Conservation (phyloP, 1,140 invertebrate species). For the Ectropis grisescens region DNA sequence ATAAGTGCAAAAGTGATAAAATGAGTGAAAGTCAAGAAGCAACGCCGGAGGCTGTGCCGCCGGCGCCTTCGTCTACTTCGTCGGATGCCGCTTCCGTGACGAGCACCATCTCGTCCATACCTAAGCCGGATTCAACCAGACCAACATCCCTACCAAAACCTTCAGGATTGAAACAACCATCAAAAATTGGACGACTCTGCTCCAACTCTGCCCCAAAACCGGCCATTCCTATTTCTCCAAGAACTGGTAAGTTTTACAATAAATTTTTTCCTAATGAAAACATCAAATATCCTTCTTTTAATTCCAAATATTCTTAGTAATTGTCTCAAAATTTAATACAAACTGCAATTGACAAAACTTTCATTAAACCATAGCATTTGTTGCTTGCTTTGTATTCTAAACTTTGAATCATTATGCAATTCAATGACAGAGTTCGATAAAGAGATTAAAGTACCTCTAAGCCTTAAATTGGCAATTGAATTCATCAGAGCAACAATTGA, state of each 20-base stretch:
- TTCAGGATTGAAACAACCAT: slow-evolving; percentile 73
- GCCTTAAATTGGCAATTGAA: too few relatives aligned
- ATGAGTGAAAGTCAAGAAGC: slow-evolving; percentile 54
- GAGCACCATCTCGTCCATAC: slow-evolving; percentile 33
- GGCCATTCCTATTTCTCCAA: slow-evolving; percentile 70
- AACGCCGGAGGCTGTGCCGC: slow-evolving; percentile 13
- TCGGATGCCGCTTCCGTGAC: slow-evolving; percentile 38
- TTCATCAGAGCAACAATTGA: too few relatives aligned
- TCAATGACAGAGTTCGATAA: too few relatives aligned
- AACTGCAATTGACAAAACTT: slow-evolving; percentile 64
- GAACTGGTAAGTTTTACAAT: slow-evolving; percentile 65
- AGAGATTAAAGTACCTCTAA: too few relatives aligned
- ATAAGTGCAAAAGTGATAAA: slow-evolving; percentile 39
- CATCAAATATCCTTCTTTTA: too few relatives aligned
- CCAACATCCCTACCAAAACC: slow-evolving; percentile 53
- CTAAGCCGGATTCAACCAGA: slow-evolving; percentile 24
- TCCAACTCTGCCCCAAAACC: slow-evolving; percentile 72
- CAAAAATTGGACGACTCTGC: slow-evolving; percentile 74
- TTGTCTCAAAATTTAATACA: too few relatives aligned
- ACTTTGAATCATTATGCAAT: too few relatives aligned
- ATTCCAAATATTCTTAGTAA: too few relatives aligned
- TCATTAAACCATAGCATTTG: too few relatives aligned
- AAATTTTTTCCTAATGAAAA: slow-evolving; percentile 3
- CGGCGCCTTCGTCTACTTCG: slow-evolving; percentile 34
- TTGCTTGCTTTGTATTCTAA: too few relatives aligned